Evolutionary conservation across 2,113 vertebrate genomes (phyloP).

Genomic region (Rhineura floridana): DNA sequence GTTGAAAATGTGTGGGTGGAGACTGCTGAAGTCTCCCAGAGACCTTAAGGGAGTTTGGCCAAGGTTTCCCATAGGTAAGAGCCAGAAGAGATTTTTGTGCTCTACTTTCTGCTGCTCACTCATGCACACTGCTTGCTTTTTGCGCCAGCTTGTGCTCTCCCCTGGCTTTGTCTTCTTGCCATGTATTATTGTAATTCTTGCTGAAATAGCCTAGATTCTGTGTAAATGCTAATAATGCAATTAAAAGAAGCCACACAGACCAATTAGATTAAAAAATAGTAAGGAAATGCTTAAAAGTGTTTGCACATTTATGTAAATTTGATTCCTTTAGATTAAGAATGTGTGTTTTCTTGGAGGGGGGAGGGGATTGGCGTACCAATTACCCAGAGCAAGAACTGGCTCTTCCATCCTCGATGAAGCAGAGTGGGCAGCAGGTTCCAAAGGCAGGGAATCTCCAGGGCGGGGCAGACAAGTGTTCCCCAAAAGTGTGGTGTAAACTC

Average conservation of each 20-base stretch:
- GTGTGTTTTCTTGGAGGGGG: not conserved
- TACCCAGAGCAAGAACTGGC: not conserved
- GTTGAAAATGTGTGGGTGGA: not conserved
- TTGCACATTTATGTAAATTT: not conserved
- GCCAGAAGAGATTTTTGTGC: not conserved
- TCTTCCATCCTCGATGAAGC: too few relatives aligned
- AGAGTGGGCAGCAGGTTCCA: not conserved
- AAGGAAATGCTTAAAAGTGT: not conserved
- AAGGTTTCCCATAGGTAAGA: not conserved
- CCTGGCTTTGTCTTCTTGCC: not conserved
- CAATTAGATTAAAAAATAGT: not conserved
- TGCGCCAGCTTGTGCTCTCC: not conserved
- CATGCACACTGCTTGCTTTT: not conserved
- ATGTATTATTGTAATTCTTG: not conserved
- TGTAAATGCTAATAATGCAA: not conserved
- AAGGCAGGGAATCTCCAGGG: not conserved
- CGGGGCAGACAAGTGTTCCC: not conserved
- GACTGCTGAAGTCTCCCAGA: not conserved
- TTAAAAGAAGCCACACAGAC: not conserved
- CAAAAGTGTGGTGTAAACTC: too few relatives aligned
- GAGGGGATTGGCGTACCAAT: not conserved
- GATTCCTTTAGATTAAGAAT: not conserved
- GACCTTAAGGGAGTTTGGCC: not conserved
- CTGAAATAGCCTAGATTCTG: not conserved
- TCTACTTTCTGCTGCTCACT: too few relatives aligned